Percentiles rank a stretch among this genome's conserved stretches.
phyloP scores from a whole-genome alignment of 1,140 invertebrate genomes.

The Bombus cullumanus region DNA sequence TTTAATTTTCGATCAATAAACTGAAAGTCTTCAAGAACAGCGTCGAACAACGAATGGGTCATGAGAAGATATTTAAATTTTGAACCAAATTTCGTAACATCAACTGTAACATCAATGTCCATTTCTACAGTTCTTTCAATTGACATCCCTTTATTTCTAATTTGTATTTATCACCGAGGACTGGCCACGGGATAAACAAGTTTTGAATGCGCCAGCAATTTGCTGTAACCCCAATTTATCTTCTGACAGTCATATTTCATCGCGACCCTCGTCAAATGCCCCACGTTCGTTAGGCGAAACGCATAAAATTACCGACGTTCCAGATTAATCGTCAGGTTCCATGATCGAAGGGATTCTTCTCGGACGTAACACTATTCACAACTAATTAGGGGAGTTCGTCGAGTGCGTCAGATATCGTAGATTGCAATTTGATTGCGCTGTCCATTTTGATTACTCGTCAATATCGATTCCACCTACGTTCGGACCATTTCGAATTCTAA shows the following conservation, averaged over 20 bases:
- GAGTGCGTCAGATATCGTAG: not conserved
- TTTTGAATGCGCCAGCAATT: conserved; percentile 22
- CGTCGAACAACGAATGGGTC: too few species aligned
- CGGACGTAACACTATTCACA: conserved; percentile 34
- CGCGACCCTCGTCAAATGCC: conserved; percentile 36
- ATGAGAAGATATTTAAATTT: too few species aligned
- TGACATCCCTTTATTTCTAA: not conserved
- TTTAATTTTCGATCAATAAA: too few species aligned
- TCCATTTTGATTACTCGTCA: not conserved
- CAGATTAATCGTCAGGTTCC: conserved; percentile 43
- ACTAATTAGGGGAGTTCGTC: conserved; percentile 30
- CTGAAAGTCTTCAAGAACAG: too few species aligned
- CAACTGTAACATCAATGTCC: not conserved
- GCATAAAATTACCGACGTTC: conserved; percentile 44
- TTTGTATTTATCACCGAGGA: conserved; percentile 3
- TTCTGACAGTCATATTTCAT: conserved; percentile 49
- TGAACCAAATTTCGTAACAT: not conserved
- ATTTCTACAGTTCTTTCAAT: not conserved
- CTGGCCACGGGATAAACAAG: not conserved
- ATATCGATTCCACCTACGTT: not conserved
- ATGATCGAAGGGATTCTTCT: conserved; percentile 38
- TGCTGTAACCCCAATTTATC: conserved; percentile 43
- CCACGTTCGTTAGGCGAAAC: conserved; percentile 48
- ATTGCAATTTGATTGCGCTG: conserved; percentile 14
- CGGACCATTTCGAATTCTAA: not conserved